Conservation (phyloP, 2,797 vertebrate species). For the Anableps anableps region DNA sequence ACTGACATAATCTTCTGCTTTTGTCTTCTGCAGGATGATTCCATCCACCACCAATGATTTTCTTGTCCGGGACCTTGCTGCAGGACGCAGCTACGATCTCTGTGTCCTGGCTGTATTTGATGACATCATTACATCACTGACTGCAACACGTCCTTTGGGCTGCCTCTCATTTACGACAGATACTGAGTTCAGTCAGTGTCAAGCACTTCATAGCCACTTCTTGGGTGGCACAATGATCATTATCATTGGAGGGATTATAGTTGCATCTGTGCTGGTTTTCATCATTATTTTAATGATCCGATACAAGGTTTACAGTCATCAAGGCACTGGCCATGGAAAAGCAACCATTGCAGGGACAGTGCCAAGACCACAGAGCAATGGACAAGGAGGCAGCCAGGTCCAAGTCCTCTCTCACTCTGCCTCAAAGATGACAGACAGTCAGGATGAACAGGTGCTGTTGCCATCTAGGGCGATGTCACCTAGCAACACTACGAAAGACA, state of each 20-base stretch:
- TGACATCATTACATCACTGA: slow-evolving; percentile 87
- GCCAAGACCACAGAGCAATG: slow-evolving; percentile 75
- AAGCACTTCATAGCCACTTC: slow-evolving; percentile 88
- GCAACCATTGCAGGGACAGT: slow-evolving; percentile 57
- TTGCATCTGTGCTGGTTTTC: slow-evolving; percentile 92
- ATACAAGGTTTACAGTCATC: slow-evolving; percentile 91
- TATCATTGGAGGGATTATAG: slow-evolving; percentile 95
- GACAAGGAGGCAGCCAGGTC: slow-evolving; percentile 69
- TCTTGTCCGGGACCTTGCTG: slow-evolving; percentile 88
- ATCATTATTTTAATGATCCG: slow-evolving; percentile 96
- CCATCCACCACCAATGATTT: slow-evolving; percentile 89
- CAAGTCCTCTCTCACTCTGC: slow-evolving; percentile 76
- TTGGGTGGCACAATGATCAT: slow-evolving; percentile 95
- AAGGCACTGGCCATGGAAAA: slow-evolving; percentile 81
- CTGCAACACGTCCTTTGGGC: slow-evolving; percentile 87
- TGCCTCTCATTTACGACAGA: slow-evolving; percentile 90
- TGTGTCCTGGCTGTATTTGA: slow-evolving; percentile 90
- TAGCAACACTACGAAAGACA: slow-evolving; percentile 77
- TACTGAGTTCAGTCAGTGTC: slow-evolving; percentile 86
- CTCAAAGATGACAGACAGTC: slow-evolving; percentile 82
- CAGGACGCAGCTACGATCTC: slow-evolving; percentile 87
- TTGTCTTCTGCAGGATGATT: slow-evolving; percentile 85
- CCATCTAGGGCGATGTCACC: slow-evolving; percentile 69
- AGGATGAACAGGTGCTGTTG: slow-evolving; percentile 72
- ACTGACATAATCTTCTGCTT: slow-evolving; percentile 13